phyloP scores from a whole-genome alignment of 1,140 invertebrate species.

The Macrocentrus cingulum region DNA sequence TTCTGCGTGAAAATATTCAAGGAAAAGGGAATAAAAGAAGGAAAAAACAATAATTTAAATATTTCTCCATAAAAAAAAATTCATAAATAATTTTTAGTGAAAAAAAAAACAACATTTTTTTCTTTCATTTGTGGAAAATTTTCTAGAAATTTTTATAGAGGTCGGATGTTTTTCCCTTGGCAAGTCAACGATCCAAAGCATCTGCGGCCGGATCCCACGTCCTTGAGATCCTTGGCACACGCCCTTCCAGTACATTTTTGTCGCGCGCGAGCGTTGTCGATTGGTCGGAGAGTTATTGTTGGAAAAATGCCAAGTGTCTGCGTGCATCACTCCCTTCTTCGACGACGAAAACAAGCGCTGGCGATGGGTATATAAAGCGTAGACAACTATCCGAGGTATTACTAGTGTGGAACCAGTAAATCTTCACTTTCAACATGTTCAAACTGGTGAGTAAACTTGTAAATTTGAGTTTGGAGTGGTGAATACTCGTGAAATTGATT shows the following conservation, averaged over 20 bases:
- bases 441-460: constrained; percentile 40
- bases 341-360: constrained; percentile 4
- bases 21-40: too few species aligned
- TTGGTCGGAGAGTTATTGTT: constrained; percentile 9
- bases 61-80: too few species aligned
- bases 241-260: constrained; percentile 13
- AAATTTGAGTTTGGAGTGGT: not conserved
- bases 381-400: constrained; percentile 19
- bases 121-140: too few species aligned
- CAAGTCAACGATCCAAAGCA: constrained; percentile 3
- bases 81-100: too few species aligned
- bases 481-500: constrained; percentile 3
- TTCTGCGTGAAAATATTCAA: too few species aligned
- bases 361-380: constrained; percentile 17
- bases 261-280: constrained; percentile 10
- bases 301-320: constrained; percentile 16
- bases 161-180: too few species aligned
- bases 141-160: too few species aligned
- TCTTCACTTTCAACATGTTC: constrained; percentile 37
- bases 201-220: constrained; percentile 20
- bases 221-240: constrained; percentile 8
- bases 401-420: constrained; percentile 24
- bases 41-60: too few species aligned
- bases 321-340: constrained; percentile 10
- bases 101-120: too few species aligned